phyloP scores from a whole-genome alignment of 2,888 invertebrate genomes.

The Tricholauxania praeusta region DNA sequence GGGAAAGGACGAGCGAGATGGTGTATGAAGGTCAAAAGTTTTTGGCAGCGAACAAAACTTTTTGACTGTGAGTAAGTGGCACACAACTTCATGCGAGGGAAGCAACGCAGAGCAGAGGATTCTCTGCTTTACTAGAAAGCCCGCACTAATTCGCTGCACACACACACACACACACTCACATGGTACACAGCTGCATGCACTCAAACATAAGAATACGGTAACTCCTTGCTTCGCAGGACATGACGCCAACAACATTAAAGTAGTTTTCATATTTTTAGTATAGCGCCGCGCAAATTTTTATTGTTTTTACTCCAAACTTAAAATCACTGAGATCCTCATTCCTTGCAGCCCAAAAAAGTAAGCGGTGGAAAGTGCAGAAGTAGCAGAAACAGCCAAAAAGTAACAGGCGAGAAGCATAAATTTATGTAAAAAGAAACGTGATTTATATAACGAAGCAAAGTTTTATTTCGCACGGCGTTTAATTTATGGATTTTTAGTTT shows the following conservation, averaged over 20 bases:
- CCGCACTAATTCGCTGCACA: background rate
- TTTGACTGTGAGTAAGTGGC: constrained; percentile 39
- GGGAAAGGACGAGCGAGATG: too few relatives aligned
- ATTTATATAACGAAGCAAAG: constrained; percentile 59
- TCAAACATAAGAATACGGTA: background rate
- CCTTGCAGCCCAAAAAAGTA: too few relatives aligned
- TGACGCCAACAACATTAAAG: constrained; percentile 33
- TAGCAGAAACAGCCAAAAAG: constrained; percentile 38
- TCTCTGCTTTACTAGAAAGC: too few relatives aligned
- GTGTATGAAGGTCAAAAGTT: constrained; percentile 60
- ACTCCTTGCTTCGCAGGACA: background rate
- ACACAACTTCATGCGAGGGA: constrained; percentile 3
- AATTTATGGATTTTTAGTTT: constrained; percentile 61
- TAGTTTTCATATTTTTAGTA: constrained; percentile 60
- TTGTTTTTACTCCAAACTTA: too few relatives aligned
- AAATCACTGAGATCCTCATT: too few relatives aligned
- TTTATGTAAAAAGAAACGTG: constrained; percentile 66
- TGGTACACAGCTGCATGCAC: constrained; percentile 1
- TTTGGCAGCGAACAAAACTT: constrained; percentile 57
- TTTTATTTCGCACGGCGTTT: constrained; percentile 59
- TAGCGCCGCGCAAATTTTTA: too few relatives aligned
- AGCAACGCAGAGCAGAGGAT: background rate
- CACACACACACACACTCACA: background rate
- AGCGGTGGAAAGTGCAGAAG: too few relatives aligned
- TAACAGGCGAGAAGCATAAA: constrained; percentile 62